A percentile compares a stretch with the other conserved stretches of the same genome.
Evolutionary conservation across 2,888 invertebrate species (phyloP).

Genomic region (Callimorpha dominula): DNA sequence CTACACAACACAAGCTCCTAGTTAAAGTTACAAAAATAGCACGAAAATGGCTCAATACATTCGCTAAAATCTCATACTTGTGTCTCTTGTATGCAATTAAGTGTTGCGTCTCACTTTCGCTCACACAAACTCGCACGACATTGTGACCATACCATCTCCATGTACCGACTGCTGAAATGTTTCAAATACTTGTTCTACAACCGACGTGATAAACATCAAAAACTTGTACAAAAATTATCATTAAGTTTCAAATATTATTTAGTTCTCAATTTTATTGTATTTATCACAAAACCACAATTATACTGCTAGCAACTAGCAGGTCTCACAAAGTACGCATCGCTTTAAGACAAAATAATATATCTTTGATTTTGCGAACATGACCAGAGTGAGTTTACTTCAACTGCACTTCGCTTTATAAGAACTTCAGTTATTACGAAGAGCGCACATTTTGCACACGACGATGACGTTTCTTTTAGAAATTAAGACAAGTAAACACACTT

Average conservation of each 20-base stretch:
- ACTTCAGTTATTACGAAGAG: background rate
- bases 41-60: slow-evolving; percentile 80
- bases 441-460: slow-evolving; percentile 2
- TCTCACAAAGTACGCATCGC: slow-evolving; percentile 71
- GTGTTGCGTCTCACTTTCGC: slow-evolving; percentile 69
- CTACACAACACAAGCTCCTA: slow-evolving; percentile 83
- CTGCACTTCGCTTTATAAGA: background rate
- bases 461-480: slow-evolving; percentile 10
- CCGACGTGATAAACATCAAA: slow-evolving; percentile 65
- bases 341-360: slow-evolving; percentile 65
- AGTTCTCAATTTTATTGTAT: slow-evolving; percentile 84
- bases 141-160: slow-evolving; percentile 39
- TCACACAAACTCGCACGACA: slow-evolving; percentile 41
- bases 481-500: slow-evolving; percentile 54
- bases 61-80: slow-evolving; percentile 77
- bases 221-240: slow-evolving; percentile 80
- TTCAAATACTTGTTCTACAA: slow-evolving; percentile 56
- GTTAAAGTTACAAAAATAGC: slow-evolving; percentile 82
- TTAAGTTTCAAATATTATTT: slow-evolving; percentile 72
- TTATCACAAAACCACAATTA: slow-evolving; percentile 85
- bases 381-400: slow-evolving; percentile 54
- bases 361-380: slow-evolving; percentile 67
- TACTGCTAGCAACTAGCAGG: slow-evolving; percentile 85
- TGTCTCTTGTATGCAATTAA: slow-evolving; percentile 74
- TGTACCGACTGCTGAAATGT: slow-evolving; percentile 54